Percentiles rank a stretch among this genome's conserved stretches.
These are phyloP conservation scores for Zoanthus sociatus DNA, from an alignment of 92 coral and sea anemone species.

Conservation along the genomic window DNA sequence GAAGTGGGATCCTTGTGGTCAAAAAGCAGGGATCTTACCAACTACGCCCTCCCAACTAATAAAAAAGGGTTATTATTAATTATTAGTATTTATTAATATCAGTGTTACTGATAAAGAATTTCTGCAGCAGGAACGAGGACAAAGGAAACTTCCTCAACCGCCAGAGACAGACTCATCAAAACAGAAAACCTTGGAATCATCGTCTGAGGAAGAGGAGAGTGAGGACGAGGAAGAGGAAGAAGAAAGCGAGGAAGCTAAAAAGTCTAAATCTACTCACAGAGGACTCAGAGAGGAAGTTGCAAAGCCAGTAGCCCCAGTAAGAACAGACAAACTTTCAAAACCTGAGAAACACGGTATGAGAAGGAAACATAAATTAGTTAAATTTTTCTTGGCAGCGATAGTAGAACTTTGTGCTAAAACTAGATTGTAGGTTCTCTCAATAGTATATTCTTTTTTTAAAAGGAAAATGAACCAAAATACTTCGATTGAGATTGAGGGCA, in stretches of 20 bases:
- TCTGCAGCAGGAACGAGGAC: constrained; percentile 40
- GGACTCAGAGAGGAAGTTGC: neutral
- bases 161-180: constrained; percentile 4
- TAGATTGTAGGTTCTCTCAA: too few species aligned
- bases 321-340: neutral
- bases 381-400: too few species aligned
- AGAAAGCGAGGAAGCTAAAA: constrained; percentile 23
- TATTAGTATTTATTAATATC: neutral
- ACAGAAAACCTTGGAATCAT: constrained; percentile 56
- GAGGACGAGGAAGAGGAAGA: constrained; percentile 68
- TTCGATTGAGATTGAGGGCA: too few species aligned
- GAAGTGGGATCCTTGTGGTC: too few species aligned
- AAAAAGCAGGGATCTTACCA: too few species aligned
- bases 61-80: neutral
- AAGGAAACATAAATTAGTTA: too few species aligned
- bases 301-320: neutral
- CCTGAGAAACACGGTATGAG: neutral
- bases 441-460: too few species aligned
- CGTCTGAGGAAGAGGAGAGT: constrained; percentile 71
- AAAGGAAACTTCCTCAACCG: constrained; percentile 35
- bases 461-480: too few species aligned
- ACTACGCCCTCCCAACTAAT: too few species aligned
- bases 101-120: neutral
- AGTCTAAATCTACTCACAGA: neutral
- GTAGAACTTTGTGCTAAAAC: too few species aligned